These are phyloP conservation scores for Sebastes diploproa DNA, from an alignment of 2,797 vertebrate genomes.

Conservation along the genomic window DNA sequence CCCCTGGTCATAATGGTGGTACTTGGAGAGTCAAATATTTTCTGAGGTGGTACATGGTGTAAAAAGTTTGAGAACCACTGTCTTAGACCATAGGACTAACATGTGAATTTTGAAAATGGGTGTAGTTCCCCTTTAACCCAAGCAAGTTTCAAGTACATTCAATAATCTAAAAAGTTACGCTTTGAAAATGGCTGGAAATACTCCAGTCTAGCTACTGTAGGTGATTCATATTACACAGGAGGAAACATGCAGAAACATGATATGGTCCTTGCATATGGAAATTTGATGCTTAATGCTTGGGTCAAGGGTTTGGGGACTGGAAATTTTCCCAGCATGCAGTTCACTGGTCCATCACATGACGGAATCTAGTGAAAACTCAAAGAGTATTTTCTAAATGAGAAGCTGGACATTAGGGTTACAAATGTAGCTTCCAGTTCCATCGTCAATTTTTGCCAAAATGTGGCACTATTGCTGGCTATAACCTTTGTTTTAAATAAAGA, in stretches of 20 bases:
- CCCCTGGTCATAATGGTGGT: too few species aligned
- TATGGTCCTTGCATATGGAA: constrained; percentile 11
- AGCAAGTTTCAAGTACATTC: not conserved
- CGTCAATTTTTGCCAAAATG: not conserved
- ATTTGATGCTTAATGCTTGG: not conserved
- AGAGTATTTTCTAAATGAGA: constrained; percentile 1
- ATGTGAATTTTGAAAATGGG: not conserved
- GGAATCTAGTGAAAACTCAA: not conserved
- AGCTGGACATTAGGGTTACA: not conserved
- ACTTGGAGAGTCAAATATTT: too few species aligned
- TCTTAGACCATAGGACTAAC: not conserved
- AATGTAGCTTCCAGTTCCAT: not conserved
- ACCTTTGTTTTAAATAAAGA: not conserved
- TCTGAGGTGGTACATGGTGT: too few species aligned
- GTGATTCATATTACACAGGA: not conserved
- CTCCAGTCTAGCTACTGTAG: not conserved
- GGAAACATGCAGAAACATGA: not conserved
- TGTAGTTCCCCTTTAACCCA: not conserved
- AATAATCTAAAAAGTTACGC: not conserved
- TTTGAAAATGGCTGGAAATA: not conserved
- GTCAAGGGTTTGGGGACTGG: not conserved
- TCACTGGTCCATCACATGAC: not conserved
- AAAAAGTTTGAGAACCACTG: too few species aligned
- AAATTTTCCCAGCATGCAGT: constrained; percentile 3
- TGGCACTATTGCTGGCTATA: not conserved